These are phyloP conservation scores for Plutella xylostella DNA, from an alignment of 2,888 invertebrate species.

Conservation along the genomic window DNA sequence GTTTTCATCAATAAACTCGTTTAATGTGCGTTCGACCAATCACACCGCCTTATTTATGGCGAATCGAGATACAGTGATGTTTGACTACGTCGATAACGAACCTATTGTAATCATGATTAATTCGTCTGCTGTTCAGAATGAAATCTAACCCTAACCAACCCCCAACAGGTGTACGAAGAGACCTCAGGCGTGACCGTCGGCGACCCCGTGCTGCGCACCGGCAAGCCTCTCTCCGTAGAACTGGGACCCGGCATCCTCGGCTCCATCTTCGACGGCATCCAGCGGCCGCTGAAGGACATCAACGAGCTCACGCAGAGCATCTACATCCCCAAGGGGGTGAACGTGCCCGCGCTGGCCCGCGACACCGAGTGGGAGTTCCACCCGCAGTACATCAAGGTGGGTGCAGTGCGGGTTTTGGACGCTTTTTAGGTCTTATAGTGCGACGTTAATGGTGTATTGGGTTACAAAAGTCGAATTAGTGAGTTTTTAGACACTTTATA, in stretches of 20 bases:
- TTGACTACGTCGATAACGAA: no score
- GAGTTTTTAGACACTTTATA: no score
- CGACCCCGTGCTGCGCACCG: slow-evolving; percentile 97
- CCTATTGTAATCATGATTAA: background rate
- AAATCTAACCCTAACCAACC: background rate
- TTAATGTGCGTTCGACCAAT: no score
- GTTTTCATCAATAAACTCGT: no score
- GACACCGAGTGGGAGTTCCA: slow-evolving; percentile 92
- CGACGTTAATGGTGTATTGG: no score
- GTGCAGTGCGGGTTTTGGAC: no score
- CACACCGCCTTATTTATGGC: no score
- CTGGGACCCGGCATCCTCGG: slow-evolving; percentile 99
- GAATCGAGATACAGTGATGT: no score
- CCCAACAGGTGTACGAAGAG: slow-evolving; percentile 85
- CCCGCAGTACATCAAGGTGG: slow-evolving; percentile 82
- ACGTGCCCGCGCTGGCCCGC: slow-evolving; percentile 90
- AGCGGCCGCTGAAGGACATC: slow-evolving; percentile 97
- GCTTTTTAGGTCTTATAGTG: no score
- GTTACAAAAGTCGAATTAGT: no score
- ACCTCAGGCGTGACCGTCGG: slow-evolving; percentile 99
- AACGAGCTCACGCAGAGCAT: slow-evolving; percentile 93
- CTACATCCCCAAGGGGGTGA: slow-evolving; percentile 99
- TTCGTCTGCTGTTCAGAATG: background rate
- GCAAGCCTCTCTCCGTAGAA: slow-evolving; percentile 98
- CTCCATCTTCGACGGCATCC: slow-evolving; percentile 99